Evolutionary conservation across 2,113 vertebrate species (phyloP).

Genomic region (Scomber scombrus): DNA sequence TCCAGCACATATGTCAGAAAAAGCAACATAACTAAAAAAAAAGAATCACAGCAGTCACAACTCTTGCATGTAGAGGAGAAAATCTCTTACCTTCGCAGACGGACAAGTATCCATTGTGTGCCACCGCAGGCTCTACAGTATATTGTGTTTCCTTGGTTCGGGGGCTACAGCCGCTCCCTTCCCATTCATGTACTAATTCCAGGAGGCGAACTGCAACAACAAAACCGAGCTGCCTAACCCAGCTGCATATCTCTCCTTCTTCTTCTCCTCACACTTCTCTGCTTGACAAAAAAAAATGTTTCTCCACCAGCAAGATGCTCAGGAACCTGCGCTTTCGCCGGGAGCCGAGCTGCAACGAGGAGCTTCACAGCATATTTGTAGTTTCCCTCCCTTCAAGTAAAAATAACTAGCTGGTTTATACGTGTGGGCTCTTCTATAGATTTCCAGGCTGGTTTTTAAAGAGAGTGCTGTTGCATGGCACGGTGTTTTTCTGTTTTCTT

Average conservation of each 20-base stretch:
- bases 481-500: slow-evolving; percentile 12
- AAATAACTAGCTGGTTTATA: slow-evolving; percentile 53
- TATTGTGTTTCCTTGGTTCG: slow-evolving; percentile 37
- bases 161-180: slow-evolving; percentile 74
- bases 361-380: slow-evolving; percentile 68
- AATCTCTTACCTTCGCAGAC: slow-evolving; percentile 65
- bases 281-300: slow-evolving; percentile 6
- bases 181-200: slow-evolving; percentile 75
- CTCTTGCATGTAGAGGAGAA: neutral
- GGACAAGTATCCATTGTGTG: slow-evolving; percentile 68
- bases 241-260: slow-evolving; percentile 63
- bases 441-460: slow-evolving; percentile 42
- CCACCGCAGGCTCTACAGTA: slow-evolving; percentile 36
- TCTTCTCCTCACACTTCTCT: slow-evolving; percentile 23
- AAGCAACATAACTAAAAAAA: slow-evolving; percentile 1
- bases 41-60: neutral
- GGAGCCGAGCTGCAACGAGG: slow-evolving; percentile 53
- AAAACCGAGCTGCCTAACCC: slow-evolving; percentile 37
- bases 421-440: slow-evolving; percentile 40
- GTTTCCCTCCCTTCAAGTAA: slow-evolving; percentile 57
- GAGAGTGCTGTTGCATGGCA: slow-evolving; percentile 48
- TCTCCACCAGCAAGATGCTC: slow-evolving; percentile 42
- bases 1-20: neutral
- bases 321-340: slow-evolving; percentile 42
- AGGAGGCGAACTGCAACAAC: slow-evolving; percentile 61